A percentile compares a stretch with the other conserved stretches of the same genome.
Evolutionary conservation across 1,140 invertebrate genomes (phyloP).

Genomic region (Drosophila navojoa): DNA sequence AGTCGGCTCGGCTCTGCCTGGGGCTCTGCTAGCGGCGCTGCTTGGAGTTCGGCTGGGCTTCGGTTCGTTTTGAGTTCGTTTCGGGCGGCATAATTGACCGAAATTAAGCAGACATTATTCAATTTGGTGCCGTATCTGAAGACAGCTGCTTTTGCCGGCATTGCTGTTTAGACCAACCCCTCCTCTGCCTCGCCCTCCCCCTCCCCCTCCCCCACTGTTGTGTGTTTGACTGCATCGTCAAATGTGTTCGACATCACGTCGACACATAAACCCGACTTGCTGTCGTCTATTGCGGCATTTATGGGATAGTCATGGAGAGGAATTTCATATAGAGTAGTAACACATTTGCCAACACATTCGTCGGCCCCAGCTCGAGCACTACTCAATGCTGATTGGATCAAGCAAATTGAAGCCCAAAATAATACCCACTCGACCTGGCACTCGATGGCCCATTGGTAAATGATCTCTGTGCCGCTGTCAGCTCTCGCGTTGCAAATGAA

Average conservation of each 20-base stretch:
- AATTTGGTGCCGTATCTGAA: conserved; percentile 54
- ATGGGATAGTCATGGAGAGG: conserved; percentile 39
- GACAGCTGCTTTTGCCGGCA: conserved; percentile 41
- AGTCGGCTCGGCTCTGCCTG: conserved; percentile 3
- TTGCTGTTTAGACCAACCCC: not conserved
- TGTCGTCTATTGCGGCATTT: conserved; percentile 27
- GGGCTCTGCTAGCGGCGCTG: not conserved
- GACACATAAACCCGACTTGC: conserved; percentile 35
- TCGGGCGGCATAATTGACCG: conserved; percentile 73
- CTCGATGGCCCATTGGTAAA: conserved; percentile 6
- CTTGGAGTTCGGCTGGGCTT: conserved; percentile 22
- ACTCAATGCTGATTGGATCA: conserved; percentile 4
- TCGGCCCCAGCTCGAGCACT: conserved; percentile 1
- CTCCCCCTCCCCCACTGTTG: conserved; percentile 2
- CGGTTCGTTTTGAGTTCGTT: conserved; percentile 14
- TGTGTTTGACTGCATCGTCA: conserved; percentile 31
- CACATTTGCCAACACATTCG: conserved; percentile 12
- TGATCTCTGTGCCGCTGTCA: not conserved
- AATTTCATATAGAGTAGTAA: conserved; percentile 29
- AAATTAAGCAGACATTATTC: conserved; percentile 79
- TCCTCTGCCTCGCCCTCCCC: conserved; percentile 17
- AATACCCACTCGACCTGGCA: not conserved
- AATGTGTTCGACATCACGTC: conserved; percentile 70
- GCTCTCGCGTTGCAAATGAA: not conserved
- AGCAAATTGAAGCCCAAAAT: not conserved